Evolutionary conservation across 2,888 invertebrate genomes (phyloP).

Genomic region (Cacoxenus indagator): DNA sequence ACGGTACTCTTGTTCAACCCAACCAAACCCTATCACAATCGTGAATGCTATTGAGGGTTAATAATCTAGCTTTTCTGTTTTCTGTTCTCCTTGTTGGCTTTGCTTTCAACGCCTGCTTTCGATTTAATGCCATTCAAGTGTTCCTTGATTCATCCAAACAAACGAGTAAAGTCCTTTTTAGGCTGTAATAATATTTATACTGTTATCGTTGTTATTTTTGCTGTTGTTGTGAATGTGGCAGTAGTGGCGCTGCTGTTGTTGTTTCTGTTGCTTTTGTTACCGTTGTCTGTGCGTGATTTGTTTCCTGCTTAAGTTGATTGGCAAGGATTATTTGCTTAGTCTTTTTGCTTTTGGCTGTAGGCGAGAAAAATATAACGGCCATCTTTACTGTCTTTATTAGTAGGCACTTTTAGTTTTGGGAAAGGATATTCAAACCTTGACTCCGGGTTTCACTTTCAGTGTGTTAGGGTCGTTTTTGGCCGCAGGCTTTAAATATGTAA

Average conservation of each 20-base stretch:
- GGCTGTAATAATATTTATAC: conserved; percentile 36
- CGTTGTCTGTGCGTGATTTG: conserved; percentile 44
- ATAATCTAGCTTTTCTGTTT: conserved; percentile 42
- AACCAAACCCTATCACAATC: not conserved
- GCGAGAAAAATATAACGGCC: not conserved
- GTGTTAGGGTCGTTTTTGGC: not conserved
- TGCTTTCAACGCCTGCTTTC: conserved; percentile 31
- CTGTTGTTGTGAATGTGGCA: not conserved
- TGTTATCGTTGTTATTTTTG: not conserved
- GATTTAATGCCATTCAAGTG: conserved; percentile 52
- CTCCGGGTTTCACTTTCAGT: not conserved
- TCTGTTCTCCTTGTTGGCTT: conserved; percentile 14
- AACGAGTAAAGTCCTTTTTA: conserved; percentile 44
- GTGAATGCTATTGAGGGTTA: conserved; percentile 32
- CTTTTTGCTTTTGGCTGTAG: not conserved
- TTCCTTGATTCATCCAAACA: conserved; percentile 24
- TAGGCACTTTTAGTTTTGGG: not conserved
- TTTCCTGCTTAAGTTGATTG: conserved; percentile 47
- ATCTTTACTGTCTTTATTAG: not conserved
- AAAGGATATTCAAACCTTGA: not conserved
- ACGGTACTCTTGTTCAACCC: not conserved
- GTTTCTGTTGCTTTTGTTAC: conserved; percentile 4
- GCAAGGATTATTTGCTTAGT: conserved; percentile 8
- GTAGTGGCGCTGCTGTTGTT: too few relatives aligned
- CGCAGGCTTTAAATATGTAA: not conserved